Conservation (phyloP, 1,140 invertebrate genomes). For the Lordiphosa mommai region DNA sequence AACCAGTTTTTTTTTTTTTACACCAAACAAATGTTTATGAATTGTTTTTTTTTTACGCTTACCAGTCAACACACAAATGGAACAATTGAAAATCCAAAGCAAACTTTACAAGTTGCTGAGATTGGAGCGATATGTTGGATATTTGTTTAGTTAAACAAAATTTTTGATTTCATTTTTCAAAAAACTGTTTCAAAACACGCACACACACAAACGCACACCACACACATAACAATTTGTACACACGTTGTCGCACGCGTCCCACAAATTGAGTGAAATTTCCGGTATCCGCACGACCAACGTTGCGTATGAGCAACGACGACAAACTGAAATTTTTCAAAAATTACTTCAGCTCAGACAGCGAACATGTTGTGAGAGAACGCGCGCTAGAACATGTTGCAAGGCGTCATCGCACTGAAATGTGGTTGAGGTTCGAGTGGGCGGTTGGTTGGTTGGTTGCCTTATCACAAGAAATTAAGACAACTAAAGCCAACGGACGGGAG, state of each 20-base stretch:
- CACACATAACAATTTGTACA: too few relatives aligned
- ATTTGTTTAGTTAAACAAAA: too few relatives aligned
- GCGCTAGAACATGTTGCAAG: slow-evolving; percentile 38
- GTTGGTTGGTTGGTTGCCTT: slow-evolving; percentile 28
- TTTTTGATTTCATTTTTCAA: too few relatives aligned
- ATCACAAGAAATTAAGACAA: slow-evolving; percentile 71
- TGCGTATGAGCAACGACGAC: slow-evolving; percentile 70
- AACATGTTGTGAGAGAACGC: slow-evolving; percentile 13
- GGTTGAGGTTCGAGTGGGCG: slow-evolving; percentile 2
- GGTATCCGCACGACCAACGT: slow-evolving; percentile 42
- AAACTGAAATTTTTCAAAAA: slow-evolving; percentile 42
- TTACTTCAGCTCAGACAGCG: neutral
- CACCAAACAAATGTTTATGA: too few relatives aligned
- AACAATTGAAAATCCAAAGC: too few relatives aligned
- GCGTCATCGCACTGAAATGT: slow-evolving; percentile 2
- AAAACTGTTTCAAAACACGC: slow-evolving; percentile 18
- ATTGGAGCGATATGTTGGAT: too few relatives aligned
- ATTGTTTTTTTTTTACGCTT: too few relatives aligned
- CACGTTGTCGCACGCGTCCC: too few relatives aligned
- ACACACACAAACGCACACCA: neutral
- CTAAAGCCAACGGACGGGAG: slow-evolving; percentile 23
- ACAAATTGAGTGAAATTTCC: neutral
- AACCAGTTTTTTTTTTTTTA: too few relatives aligned
- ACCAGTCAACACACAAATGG: too few relatives aligned
- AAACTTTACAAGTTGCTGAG: too few relatives aligned